Base-by-base conservation (phyloP, 2,888 invertebrate species). In the Drosophila yooni region DNA sequence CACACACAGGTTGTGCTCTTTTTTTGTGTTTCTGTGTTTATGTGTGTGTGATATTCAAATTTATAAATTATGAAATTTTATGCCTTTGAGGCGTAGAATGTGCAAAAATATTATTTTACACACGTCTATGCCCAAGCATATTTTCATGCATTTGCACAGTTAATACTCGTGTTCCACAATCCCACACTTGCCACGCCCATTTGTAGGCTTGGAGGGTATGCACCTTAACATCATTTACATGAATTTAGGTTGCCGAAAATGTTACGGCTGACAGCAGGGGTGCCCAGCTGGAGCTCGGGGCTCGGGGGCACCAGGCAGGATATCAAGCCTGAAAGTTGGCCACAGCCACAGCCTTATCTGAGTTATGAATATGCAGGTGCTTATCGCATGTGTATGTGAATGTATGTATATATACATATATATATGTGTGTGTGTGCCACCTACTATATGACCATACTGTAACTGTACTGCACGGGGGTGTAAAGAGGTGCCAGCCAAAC, bases 21-120 rank as follows among this genome's bases (percentile, higher is more conserved):
- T 36, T n/a, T 46, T 25, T 13, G 15, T 57, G 3, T 70, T 29
- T 59, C 18, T 69, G 67, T 81, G 34, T 54, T 6, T 70, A 46
- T 57, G 21, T 69, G 74, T 76, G 76, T 67, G 64, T 68, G 76
- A 82, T 89, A 88, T 88, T 89, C 80, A 88, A 82, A 84, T 88
- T 79, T 88, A 89, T 90, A 86, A 89, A 90, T 86, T 88, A 88
- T 88, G 79, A 79, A 90, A 83, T 87, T 90, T 90, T 88, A 86
- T 88, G 78, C 83, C 79, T 86, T 81, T 76, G 79, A 86, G 89
- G 79, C 80, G 76, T 82, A 76, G 74, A 74, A 78, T 87, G 79
- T 89, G 77, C 81, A 88, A 79, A 90, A 90, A 89, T 89, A 87
- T 79, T 87, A 86, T 90, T 90, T 90, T 75, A 79, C 79, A 83